Conservation (phyloP, 2,888 invertebrate genomes). For the Creontiades dilutus region DNA sequence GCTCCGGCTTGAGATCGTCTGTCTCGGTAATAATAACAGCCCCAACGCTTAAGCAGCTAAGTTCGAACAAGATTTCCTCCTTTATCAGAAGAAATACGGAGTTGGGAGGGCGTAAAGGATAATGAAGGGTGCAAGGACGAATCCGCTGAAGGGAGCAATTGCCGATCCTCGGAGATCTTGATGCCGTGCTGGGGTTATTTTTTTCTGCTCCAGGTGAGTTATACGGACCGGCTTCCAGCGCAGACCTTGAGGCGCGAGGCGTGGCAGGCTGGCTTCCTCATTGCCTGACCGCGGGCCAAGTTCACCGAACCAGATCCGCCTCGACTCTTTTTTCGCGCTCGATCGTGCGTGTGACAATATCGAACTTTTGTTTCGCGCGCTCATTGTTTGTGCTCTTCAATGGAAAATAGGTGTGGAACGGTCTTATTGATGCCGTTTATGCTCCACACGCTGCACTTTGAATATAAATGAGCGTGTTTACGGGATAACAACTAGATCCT, state of each 20-base stretch:
- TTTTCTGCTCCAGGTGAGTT: slow-evolving; percentile 58
- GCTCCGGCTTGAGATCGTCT: not conserved
- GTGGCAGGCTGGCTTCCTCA: slow-evolving; percentile 64
- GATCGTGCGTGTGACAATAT: not conserved
- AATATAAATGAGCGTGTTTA: too few relatives aligned
- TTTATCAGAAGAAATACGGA: not conserved
- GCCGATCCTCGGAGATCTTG: not conserved
- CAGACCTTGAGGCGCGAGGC: slow-evolving; percentile 53
- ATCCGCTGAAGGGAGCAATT: slow-evolving; percentile 22
- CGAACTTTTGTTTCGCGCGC: not conserved
- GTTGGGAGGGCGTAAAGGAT: slow-evolving; percentile 21
- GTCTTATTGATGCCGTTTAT: too few relatives aligned
- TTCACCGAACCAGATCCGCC: slow-evolving; percentile 70
- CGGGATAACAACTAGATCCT: too few relatives aligned
- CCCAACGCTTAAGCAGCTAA: not conserved
- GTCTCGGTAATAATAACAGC: slow-evolving; percentile 4
- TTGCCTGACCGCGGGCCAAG: slow-evolving; percentile 68
- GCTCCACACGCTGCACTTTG: too few relatives aligned
- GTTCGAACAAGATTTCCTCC: not conserved
- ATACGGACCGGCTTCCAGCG: slow-evolving; percentile 11
- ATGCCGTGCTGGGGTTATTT: not conserved
- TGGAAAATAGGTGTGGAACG: not conserved
- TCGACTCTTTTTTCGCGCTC: not conserved
- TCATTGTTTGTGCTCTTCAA: not conserved
- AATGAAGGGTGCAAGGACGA: slow-evolving; percentile 56